Evolutionary conservation across 2,888 invertebrate species (phyloP), one percentile per base, ranked within the genome.

Genomic region (Melipona beecheii): DNA sequence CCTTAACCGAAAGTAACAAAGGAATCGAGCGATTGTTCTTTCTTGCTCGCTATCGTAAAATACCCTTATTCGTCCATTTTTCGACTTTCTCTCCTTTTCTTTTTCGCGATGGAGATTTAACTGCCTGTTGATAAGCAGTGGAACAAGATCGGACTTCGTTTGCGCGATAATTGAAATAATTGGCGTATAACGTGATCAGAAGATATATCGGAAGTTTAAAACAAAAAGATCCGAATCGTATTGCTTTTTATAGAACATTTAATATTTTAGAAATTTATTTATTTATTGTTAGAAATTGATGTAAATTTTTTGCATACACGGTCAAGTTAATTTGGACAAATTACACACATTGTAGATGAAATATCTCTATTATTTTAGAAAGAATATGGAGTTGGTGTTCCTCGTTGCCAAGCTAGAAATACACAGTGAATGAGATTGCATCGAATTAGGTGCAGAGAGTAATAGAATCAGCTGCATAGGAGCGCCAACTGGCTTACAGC

Each of bases 361-460:
- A 31, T 65, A 21, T 19, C 19, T 71, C 24, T 50, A 15, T 6
- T 21, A 9, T 24, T 31, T 21, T 27, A 58, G 58, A 21, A 43
- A 62, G 58, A 11, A 19, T 5, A 50, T 19, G n/a, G n/a, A 36
- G 21, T 52, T 3, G 27, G 31, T 17, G 56, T 19, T 68, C 31
- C 21, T 54, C 2, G 62, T 54, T 77, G 83, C 56, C 54, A 72
- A 36, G 31, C 50, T 27, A 17, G 36, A 50, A n/a, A 65, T 21
- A 70, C 58, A 4, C 31, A 43, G 66, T 65, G 75, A 62, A 73
- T 71, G 49, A 73, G 68, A 79, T 62, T 43, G 54, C 68, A 82
- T 84, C 78, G 85, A 88, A 85, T 86, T 78, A 85, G 80, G 81
- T 75, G 73, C 69, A 69, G 84, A 68, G 79, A 86, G 87, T 88